These are phyloP conservation scores for Nebria ingens DNA, from an alignment of 1,140 invertebrate genomes.

Conservation along the genomic window DNA sequence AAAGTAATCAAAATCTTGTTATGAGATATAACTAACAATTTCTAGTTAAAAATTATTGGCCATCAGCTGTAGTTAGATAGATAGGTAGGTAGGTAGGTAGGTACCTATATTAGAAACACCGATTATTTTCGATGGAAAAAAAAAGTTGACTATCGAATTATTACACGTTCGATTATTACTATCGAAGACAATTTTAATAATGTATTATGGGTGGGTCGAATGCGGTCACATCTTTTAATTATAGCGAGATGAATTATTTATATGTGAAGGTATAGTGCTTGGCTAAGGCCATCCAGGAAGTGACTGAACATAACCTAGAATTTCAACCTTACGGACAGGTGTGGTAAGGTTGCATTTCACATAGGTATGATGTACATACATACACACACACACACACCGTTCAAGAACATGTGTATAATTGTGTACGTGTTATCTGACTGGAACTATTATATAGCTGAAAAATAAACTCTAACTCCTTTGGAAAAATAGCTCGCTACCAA, in stretches of 20 bases:
- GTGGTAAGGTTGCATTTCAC: not conserved
- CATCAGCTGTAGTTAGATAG: too few relatives aligned
- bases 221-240: conserved; percentile 9
- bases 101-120: too few relatives aligned
- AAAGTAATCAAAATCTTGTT: not conserved
- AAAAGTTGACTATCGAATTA: not conserved
- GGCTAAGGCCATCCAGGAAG: conserved; percentile 6
- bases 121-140: not conserved
- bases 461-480: conserved; percentile 9
- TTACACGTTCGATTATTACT: not conserved
- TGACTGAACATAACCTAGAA: not conserved
- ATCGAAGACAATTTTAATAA: conserved; percentile 5
- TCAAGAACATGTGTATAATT: not conserved
- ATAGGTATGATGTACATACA: not conserved
- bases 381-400: too few relatives aligned
- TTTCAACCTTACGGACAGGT: not conserved
- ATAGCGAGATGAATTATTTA: conserved; percentile 4
- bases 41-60: not conserved
- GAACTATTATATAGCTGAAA: conserved; percentile 8
- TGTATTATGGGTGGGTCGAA: conserved; percentile 1
- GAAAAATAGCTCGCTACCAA: conserved; percentile 1
- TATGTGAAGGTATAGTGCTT: conserved; percentile 6
- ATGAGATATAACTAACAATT: not conserved
- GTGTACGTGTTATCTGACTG: conserved; percentile 6
- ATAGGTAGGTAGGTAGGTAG: too few relatives aligned